These are phyloP conservation scores for Corythornis madagascariensis DNA, from an alignment of 2,113 vertebrate species.

Conservation along the genomic window DNA sequence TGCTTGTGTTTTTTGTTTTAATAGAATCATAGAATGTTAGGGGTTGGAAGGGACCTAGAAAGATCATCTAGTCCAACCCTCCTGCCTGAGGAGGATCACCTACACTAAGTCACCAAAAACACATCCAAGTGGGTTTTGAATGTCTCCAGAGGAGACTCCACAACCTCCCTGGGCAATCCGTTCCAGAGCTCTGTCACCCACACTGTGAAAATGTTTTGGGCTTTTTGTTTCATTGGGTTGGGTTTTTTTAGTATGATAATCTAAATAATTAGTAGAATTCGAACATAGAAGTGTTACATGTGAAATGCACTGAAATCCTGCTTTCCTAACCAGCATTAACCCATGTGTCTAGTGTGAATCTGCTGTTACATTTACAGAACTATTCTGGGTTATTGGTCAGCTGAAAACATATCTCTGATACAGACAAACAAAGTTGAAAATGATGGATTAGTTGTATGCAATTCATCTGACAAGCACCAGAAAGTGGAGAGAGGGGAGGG, in stretches of 20 bases:
- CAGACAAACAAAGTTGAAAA: slow-evolving; percentile 59
- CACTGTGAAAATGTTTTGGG: too few species aligned
- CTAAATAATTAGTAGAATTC: background rate
- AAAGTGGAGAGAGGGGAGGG: slow-evolving; percentile 3
- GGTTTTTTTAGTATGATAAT: background rate
- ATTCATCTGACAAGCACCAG: slow-evolving; percentile 74
- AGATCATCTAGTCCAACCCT: too few species aligned
- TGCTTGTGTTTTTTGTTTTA: background rate
- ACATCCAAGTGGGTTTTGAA: too few species aligned
- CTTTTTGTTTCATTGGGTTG: background rate
- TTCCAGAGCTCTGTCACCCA: too few species aligned
- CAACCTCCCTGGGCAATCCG: too few species aligned
- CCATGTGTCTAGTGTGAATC: background rate
- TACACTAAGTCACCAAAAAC: too few species aligned
- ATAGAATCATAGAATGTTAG: too few species aligned
- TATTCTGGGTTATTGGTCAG: background rate
- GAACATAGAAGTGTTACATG: background rate
- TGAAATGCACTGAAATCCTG: background rate
- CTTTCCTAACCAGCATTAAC: background rate
- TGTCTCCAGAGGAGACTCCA: too few species aligned
- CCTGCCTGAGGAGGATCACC: too few species aligned
- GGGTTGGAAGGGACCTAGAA: too few species aligned
- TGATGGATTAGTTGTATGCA: slow-evolving; percentile 75
- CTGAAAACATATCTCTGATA: slow-evolving; percentile 21
- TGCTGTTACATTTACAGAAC: background rate